Evolutionary conservation across 1,140 invertebrate genomes (phyloP).

Genomic region (Heliconius himera): DNA sequence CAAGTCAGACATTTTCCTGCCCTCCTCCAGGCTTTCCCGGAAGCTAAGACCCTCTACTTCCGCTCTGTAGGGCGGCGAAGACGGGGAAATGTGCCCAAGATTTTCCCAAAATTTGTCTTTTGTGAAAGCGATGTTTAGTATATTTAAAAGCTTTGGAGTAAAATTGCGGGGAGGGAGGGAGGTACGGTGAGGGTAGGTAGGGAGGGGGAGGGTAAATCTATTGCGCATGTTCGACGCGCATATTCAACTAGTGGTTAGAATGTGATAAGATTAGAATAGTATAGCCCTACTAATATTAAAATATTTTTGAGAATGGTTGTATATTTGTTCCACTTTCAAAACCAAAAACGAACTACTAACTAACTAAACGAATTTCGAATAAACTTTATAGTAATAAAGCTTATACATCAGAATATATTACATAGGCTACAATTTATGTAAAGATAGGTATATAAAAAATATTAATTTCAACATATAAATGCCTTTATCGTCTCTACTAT

Average conservation of each 20-base stretch:
- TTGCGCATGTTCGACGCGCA: constrained; percentile 65
- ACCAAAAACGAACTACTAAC: too few species aligned
- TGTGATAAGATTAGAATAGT: neutral
- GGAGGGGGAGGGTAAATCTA: neutral
- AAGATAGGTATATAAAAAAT: too few species aligned
- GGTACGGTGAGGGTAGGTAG: neutral
- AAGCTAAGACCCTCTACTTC: constrained; percentile 67
- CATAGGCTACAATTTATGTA: neutral
- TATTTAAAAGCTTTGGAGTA: neutral
- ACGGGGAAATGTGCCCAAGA: constrained; percentile 38
- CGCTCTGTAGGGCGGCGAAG: constrained; percentile 67
- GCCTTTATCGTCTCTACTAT: too few species aligned
- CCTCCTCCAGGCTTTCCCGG: constrained; percentile 71
- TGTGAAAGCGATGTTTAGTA: neutral
- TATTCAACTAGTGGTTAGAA: constrained; percentile 18
- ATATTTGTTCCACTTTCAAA: too few species aligned
- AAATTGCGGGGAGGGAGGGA: neutral
- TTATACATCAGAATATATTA: too few species aligned
- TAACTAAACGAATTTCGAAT: too few species aligned
- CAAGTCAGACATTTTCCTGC: constrained; percentile 79
- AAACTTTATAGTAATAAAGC: too few species aligned
- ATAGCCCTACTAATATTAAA: too few species aligned
- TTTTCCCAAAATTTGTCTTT: constrained; percentile 16
- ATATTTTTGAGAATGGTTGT: too few species aligned
- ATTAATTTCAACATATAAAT: too few species aligned